Base-by-base conservation (phyloP, 2,797 vertebrate species). In the Galago senegalensis region DNA sequence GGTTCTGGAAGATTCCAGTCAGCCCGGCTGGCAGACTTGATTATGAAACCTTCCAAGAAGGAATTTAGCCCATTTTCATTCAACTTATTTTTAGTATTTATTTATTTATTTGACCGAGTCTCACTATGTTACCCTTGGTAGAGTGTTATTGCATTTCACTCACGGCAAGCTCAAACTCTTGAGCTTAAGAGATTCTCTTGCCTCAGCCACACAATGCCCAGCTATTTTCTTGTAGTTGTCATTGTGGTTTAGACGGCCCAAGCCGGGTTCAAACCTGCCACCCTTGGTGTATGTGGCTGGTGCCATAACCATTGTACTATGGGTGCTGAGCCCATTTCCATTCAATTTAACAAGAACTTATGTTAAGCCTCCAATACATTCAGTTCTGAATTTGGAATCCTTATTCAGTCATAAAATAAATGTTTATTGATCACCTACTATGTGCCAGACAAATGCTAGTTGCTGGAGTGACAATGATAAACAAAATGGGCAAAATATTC, bases 11-110 rank as follows among this genome's bases (percentile, higher is more conserved):
- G 34, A 63, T 17, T 76, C 27, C 9, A 65, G n/a, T 56, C 75
- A 77, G 13, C 11, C 8, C 1, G 43, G 11, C 18, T 27, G 12
- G 6, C 2, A 2, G 20, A 92, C 58, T 73, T 17, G 2, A 31
- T 86, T 92, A 75, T 20, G 20, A 88, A 96, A 63, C 6, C 31
- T 63, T 79, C 63, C 34, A 31, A 63, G 46, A 75, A 83, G 89
- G 34, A 82, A 91, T 34, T 46, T 18, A 60, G 70, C 21, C 34
- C 23, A 40, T 20, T 85, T 94, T 81, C 56, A 87, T 83, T 93
- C 60, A 87, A 58, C 53, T 69, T 53, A 53, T 53, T 53, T 53
- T 53, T 40, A 40, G 34, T 49, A 49, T 49, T 53, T 53, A 16
- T 53, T 53, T 53, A 53, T 53, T 53, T 16, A 53, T 53, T 53